phyloP scores from a whole-genome alignment of 2,113 vertebrate species.

The Chloroceryle aenea region DNA sequence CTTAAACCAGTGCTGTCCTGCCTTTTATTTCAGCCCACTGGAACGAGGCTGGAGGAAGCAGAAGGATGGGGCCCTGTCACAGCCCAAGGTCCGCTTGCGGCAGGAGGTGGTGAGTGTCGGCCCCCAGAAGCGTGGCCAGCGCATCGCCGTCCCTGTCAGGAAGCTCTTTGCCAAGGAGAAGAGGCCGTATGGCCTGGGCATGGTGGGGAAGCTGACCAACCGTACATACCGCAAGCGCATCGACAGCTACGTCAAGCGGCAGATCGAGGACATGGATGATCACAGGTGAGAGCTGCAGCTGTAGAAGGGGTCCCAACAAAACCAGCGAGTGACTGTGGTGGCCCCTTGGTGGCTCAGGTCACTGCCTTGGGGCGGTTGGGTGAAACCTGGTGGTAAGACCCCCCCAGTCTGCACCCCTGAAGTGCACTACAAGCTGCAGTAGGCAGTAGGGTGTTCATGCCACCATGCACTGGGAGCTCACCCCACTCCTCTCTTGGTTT shows the following conservation, averaged over 20 bases:
- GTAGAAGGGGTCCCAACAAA: rapidly evolving
- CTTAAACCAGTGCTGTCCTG: neutral
- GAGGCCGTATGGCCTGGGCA: constrained; percentile 93
- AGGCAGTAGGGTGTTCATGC: neutral
- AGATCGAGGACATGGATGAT: constrained; percentile 99
- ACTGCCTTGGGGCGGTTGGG: neutral
- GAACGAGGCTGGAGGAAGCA: constrained; percentile 96
- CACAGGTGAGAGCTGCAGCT: constrained; percentile 81
- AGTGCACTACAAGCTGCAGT: neutral
- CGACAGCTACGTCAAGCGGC: constrained; percentile 95
- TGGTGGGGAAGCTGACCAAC: constrained; percentile 98
- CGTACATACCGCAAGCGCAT: constrained; percentile 97
- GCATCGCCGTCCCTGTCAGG: constrained; percentile 92
- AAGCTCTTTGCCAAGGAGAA: constrained; percentile 97
- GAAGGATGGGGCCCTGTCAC: constrained; percentile 85
- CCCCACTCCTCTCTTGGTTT: rapidly evolving
- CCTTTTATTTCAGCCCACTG: constrained; percentile 81
- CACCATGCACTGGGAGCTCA: neutral
- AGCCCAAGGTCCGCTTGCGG: constrained; percentile 91
- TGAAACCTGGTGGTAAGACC: neutral
- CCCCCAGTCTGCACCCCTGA: neutral
- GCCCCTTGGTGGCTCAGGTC: neutral
- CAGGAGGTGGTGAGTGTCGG: constrained; percentile 95
- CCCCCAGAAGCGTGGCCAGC: constrained; percentile 90
- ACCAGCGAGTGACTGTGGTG: neutral